Percentiles rank a stretch among this genome's conserved stretches.
Evolutionary conservation across 2,888 invertebrate genomes (phyloP).

Genomic region (Masnerella sp.): DNA sequence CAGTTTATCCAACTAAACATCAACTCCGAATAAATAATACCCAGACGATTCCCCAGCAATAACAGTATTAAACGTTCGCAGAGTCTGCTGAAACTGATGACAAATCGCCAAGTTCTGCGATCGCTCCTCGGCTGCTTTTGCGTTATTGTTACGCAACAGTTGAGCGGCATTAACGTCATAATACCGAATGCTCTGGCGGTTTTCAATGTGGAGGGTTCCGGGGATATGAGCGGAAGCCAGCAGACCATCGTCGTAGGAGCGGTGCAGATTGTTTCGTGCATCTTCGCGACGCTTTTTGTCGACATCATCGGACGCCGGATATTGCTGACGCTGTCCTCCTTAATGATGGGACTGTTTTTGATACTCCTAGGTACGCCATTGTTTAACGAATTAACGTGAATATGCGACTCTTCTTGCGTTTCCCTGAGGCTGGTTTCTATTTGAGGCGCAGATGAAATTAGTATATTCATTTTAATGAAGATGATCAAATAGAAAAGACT

Average conservation of each 20-base stretch:
- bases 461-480: no score
- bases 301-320: slow-evolving; percentile 68
- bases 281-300: slow-evolving; percentile 65
- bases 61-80: slow-evolving; percentile 19
- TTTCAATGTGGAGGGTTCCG: slow-evolving; percentile 69
- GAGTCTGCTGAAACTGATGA: slow-evolving; percentile 58
- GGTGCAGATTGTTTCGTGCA: slow-evolving; percentile 67
- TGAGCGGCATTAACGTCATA: slow-evolving; percentile 69
- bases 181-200: slow-evolving; percentile 69
- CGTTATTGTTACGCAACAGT: slow-evolving; percentile 68
- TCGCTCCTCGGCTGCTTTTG: slow-evolving; percentile 64
- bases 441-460: no score
- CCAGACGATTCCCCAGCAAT: background rate
- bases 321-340: slow-evolving; percentile 67
- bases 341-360: slow-evolving; percentile 68
- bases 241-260: slow-evolving; percentile 68
- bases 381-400: slow-evolving; percentile 19
- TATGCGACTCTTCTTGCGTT: slow-evolving; percentile 5
- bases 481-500: no score
- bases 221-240: slow-evolving; percentile 66
- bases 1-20: no score
- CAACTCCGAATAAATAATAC: background rate
- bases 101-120: slow-evolving; percentile 63
- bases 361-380: slow-evolving; percentile 67
- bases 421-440: no score